These are phyloP conservation scores for Takifugu ocellatus DNA, from an alignment of 2,797 vertebrate species.

Conservation along the genomic window DNA sequence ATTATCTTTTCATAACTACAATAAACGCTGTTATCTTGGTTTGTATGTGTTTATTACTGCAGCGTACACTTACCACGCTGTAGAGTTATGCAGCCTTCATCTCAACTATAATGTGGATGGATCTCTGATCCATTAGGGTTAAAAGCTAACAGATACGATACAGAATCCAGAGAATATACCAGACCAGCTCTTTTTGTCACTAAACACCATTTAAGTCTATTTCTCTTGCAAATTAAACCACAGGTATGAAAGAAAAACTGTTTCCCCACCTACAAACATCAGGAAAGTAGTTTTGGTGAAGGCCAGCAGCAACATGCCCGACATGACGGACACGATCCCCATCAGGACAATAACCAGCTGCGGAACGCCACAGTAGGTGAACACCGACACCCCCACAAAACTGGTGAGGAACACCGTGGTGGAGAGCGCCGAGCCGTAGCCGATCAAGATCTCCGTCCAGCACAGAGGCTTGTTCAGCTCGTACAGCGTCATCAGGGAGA, in stretches of 20 bases:
- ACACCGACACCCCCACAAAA: slow-evolving; percentile 81
- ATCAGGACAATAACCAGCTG: slow-evolving; percentile 80
- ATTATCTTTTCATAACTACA: no score
- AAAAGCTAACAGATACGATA: no score
- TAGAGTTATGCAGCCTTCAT: no score
- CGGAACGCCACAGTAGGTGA: slow-evolving; percentile 81
- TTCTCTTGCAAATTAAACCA: no score
- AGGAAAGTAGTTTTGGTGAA: slow-evolving; percentile 86
- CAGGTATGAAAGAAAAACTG: background rate
- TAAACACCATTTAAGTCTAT: no score
- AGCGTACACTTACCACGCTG: background rate
- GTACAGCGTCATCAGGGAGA: slow-evolving; percentile 81
- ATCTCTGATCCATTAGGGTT: no score
- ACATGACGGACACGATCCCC: slow-evolving; percentile 83
- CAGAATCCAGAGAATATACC: no score
- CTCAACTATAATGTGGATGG: no score
- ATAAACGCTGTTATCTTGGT: background rate
- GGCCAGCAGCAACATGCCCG: slow-evolving; percentile 76
- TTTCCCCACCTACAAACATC: slow-evolving; percentile 89
- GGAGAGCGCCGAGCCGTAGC: slow-evolving; percentile 85
- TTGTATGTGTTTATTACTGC: background rate
- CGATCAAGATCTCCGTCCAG: slow-evolving; percentile 91
- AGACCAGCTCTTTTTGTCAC: no score
- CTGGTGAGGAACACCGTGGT: slow-evolving; percentile 82
- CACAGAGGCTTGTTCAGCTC: slow-evolving; percentile 90